phyloP scores from a whole-genome alignment of 2,113 vertebrate species.

The Austrofundulus limnaeus region DNA sequence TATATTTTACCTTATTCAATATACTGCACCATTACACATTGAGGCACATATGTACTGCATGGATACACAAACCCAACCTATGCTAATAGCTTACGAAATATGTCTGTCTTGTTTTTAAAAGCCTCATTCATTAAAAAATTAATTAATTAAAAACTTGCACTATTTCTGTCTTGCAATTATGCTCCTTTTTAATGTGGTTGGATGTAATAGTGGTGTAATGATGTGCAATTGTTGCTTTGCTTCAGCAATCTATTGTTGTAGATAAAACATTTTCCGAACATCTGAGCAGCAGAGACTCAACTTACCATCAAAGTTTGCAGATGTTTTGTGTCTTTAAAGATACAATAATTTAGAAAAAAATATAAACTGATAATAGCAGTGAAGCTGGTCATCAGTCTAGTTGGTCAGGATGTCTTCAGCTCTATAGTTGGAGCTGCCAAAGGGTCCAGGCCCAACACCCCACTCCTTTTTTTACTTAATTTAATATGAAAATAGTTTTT shows the following conservation, averaged over 20 bases:
- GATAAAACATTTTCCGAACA: constrained; percentile 24
- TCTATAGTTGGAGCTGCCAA: too few species aligned
- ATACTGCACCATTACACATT: not conserved
- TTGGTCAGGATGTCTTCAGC: not conserved
- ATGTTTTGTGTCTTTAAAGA: constrained; percentile 9
- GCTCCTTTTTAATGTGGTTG: constrained; percentile 6
- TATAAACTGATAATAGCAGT: constrained; percentile 2
- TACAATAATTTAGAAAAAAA: not conserved
- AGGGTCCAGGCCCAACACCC: too few species aligned
- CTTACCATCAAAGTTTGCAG: not conserved
- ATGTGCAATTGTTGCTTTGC: constrained; percentile 41
- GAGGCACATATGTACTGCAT: not conserved
- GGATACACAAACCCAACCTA: constrained; percentile 15
- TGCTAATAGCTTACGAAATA: constrained; percentile 26
- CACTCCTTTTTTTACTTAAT: too few species aligned
- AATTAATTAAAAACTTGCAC: not conserved
- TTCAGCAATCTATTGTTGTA: constrained; percentile 18
- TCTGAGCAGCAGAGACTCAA: not conserved
- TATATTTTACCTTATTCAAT: not conserved
- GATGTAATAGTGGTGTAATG: constrained; percentile 48
- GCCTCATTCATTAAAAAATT: constrained; percentile 30
- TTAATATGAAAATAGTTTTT: too few species aligned
- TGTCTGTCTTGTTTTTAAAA: constrained; percentile 15
- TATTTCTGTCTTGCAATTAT: not conserved
- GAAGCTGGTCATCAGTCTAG: not conserved